A percentile compares a stretch with the other conserved stretches of the same genome.
Evolutionary conservation across 2,113 vertebrate species (phyloP).

Genomic region (Varanus komodoensis): DNA sequence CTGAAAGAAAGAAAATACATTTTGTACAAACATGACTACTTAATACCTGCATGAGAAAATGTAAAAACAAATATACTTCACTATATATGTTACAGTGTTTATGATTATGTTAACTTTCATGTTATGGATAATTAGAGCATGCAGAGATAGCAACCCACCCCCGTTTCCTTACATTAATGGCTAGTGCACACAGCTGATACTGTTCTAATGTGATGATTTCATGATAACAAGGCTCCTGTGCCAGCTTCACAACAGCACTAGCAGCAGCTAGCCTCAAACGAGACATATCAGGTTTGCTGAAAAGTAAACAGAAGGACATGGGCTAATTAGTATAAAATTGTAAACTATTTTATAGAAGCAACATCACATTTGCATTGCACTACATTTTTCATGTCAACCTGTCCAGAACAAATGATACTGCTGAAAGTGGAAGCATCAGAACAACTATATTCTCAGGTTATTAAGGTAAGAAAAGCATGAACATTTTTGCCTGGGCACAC

Average conservation of each 20-base stretch:
- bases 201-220: conserved; percentile 99
- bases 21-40: conserved; percentile 11
- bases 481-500: neutral
- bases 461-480: neutral
- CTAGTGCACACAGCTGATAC: conserved; percentile 95
- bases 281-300: conserved; percentile 98
- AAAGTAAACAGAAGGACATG: conserved; percentile 65
- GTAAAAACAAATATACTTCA: neutral
- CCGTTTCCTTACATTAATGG: conserved; percentile 91
- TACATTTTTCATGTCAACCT: neutral
- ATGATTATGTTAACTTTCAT: neutral
- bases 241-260: conserved; percentile 93
- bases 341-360: neutral
- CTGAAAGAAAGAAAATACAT: conserved; percentile 72
- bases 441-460: neutral
- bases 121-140: conserved; percentile 2
- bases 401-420: neutral
- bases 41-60: neutral
- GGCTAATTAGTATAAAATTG: conserved; percentile 15
- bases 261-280: conserved; percentile 93
- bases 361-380: neutral
- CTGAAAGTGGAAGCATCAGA: neutral
- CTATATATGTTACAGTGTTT: neutral
- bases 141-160: neutral
- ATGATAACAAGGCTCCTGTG: conserved; percentile 98